Evolutionary conservation across 2,888 invertebrate species (phyloP).

Genomic region (Peribatodes rhomboidaria): DNA sequence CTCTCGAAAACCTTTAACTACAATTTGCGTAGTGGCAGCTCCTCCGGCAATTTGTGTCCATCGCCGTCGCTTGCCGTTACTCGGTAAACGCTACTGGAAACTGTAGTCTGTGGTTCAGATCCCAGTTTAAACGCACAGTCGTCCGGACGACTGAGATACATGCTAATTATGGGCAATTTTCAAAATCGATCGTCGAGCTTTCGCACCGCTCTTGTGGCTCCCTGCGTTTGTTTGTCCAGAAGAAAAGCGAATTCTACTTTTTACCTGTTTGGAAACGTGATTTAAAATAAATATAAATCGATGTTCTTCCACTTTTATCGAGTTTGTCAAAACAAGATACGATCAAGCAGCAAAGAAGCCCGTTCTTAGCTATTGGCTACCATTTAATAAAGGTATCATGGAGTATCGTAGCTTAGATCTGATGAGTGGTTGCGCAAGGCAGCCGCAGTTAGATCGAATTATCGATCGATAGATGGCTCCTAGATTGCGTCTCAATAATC

Average conservation of each 20-base stretch:
- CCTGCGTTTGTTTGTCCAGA: constrained; percentile 73
- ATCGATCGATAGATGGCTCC: constrained; percentile 80
- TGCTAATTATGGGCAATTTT: constrained; percentile 86
- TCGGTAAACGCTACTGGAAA: constrained; percentile 85
- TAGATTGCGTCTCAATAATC: constrained; percentile 85
- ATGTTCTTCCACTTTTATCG: too few species aligned
- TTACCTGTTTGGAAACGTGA: neutral
- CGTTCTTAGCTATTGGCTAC: constrained; percentile 60
- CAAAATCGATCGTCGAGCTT: constrained; percentile 84
- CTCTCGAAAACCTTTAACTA: constrained; percentile 58
- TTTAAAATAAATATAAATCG: too few species aligned
- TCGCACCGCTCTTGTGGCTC: constrained; percentile 77
- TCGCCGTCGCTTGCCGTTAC: constrained; percentile 82
- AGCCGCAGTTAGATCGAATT: constrained; percentile 81
- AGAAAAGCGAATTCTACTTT: constrained; percentile 56
- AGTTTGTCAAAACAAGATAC: neutral
- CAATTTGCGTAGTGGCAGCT: constrained; percentile 83
- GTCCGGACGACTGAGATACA: constrained; percentile 81
- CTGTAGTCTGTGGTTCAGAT: constrained; percentile 79
- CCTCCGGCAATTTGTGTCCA: constrained; percentile 83
- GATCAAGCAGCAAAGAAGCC: neutral
- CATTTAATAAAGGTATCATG: constrained; percentile 84
- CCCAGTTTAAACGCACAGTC: constrained; percentile 80
- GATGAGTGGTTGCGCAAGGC: constrained; percentile 80
- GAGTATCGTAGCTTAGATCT: constrained; percentile 72